Conservation (phyloP, 2,113 vertebrate species). For the Hyla sarda region DNA sequence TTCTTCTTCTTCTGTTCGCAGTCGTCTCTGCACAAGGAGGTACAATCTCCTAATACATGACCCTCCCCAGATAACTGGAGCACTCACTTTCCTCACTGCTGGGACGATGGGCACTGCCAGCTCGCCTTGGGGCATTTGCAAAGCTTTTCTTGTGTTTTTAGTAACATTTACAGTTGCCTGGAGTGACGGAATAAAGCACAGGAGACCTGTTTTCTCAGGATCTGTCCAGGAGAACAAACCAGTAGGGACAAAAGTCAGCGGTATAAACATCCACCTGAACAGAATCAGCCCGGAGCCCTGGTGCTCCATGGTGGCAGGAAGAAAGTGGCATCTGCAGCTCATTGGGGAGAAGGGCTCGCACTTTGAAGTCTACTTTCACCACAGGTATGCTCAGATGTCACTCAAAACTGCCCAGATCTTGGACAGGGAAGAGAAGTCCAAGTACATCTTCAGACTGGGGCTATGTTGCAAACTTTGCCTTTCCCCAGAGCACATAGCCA, state of each 20-base stretch:
- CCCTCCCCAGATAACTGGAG: not conserved
- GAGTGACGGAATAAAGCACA: constrained; percentile 68
- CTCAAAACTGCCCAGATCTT: constrained; percentile 77
- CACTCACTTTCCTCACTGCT: not conserved
- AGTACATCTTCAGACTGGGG: constrained; percentile 76
- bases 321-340: constrained; percentile 76
- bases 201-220: constrained; percentile 78
- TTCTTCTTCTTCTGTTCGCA: constrained; percentile 3
- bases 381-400: constrained; percentile 78
- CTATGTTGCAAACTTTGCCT: constrained; percentile 75
- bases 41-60: not conserved
- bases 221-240: constrained; percentile 85
- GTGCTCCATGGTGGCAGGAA: constrained; percentile 71
- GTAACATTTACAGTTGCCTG: constrained; percentile 68
- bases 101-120: constrained; percentile 48
- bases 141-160: constrained; percentile 68
- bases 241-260: constrained; percentile 81
- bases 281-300: constrained; percentile 74
- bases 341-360: constrained; percentile 76
- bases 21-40: not conserved
- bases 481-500: constrained; percentile 59
- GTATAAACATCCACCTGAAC: constrained; percentile 80
- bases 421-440: constrained; percentile 80
- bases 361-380: constrained; percentile 81
- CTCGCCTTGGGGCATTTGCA: constrained; percentile 71